Evolutionary conservation across 2,888 invertebrate genomes (phyloP), one percentile per base, ranked within the genome.

Genomic region (Dicranocentrus wangi): DNA sequence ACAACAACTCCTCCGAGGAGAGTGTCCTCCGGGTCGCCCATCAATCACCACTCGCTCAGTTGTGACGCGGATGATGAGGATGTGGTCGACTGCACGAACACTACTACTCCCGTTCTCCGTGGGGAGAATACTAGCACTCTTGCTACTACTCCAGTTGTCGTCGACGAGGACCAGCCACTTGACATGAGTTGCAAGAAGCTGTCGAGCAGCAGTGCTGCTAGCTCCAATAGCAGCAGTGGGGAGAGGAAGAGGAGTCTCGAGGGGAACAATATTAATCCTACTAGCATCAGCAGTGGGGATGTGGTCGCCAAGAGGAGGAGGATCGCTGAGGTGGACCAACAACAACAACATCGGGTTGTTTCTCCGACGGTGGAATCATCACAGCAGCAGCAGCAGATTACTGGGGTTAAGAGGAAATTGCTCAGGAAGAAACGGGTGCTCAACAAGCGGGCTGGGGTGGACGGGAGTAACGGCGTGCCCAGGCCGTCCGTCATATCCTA

Each of bases 21-120:
- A 39, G 39, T 39, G 39, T 39, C 39, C 13, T 39, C 39, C 5
- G 39, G 39, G 39, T n/a, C n/a, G 39, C 10, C n/a, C 13, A 25
- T 10, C 7, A n/a, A 25, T 27, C 60, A 28, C 7, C n/a, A n/a
- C n/a, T n/a, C n/a, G n/a, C n/a, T n/a, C n/a, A n/a, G 10, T 32
- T 72, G 51, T 15, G 47, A 61, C 28, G 72, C 60, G 1, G 72
- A 72, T 28, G 72, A 72, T 47, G 72, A 72, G 51, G 72, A 72
- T n/a, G 19, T 53, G n/a, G n/a, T n/a, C n/a, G 43, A 43, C 43
- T 43, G n/a, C 21, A 60, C 27, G 53, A 23, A 21, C 15, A n/a
- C 8, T n/a, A n/a, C n/a, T n/a, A n/a, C n/a, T n/a, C n/a, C n/a
- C n/a, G n/a, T n/a, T n/a, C n/a, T n/a, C n/a, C n/a, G n/a, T n/a